A percentile compares a stretch with the other conserved stretches of the same genome.
phyloP scores from a whole-genome alignment of 2,888 invertebrate genomes.

The Latrodectus elegans region DNA sequence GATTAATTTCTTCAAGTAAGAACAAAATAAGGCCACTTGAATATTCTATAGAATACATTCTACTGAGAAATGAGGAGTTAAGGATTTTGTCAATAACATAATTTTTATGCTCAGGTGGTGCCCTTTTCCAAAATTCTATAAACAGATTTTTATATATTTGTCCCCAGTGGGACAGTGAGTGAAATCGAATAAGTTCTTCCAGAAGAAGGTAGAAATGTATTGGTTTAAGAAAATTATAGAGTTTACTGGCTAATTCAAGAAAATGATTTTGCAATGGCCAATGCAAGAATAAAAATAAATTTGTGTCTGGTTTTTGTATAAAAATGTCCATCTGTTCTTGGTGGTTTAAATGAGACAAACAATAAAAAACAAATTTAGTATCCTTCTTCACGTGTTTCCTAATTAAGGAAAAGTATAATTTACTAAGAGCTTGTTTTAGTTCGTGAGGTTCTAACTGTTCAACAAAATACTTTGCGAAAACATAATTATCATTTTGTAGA shows the following conservation, averaged over 20 bases:
- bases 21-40: not conserved
- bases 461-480: not conserved
- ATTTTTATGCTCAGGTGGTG: not conserved
- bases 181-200: not conserved
- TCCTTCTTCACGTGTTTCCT: not conserved
- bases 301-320: not conserved
- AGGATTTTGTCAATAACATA: constrained; percentile 6
- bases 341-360: not conserved
- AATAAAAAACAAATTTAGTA: not conserved
- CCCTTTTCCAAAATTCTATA: not conserved
- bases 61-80: not conserved
- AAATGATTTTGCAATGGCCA: not conserved
- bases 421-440: not conserved
- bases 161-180: not conserved
- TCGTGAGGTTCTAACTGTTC: not conserved
- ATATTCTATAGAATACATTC: not conserved
- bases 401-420: not conserved
- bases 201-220: not conserved
- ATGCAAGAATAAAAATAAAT: not conserved
- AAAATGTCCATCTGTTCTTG: not conserved
- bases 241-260: not conserved
- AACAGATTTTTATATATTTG: not conserved
- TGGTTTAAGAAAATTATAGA: not conserved
- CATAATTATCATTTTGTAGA: not conserved
- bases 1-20: not conserved